Evolutionary conservation across 2,797 vertebrate species (phyloP).

Genomic region (Enteromius viviparus): DNA sequence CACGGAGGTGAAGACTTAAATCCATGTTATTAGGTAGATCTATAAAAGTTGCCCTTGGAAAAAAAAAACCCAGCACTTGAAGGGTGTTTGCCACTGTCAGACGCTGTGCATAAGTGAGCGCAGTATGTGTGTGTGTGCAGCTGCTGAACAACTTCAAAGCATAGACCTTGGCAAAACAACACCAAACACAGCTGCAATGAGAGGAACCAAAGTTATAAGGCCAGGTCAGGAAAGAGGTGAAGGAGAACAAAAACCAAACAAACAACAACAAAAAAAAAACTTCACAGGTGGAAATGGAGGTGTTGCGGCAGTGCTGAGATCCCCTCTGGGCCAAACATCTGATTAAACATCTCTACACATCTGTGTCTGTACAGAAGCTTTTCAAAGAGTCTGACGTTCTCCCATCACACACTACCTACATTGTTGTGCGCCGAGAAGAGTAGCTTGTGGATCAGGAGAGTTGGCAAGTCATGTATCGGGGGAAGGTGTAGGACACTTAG

Average conservation of each 20-base stretch:
- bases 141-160: conserved; percentile 12
- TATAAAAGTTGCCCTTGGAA: conserved; percentile 13
- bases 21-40: not conserved
- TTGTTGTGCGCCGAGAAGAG: conserved; percentile 5
- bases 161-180: conserved; percentile 23
- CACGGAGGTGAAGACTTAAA: conserved; percentile 17
- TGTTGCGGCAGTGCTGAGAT: conserved; percentile 27
- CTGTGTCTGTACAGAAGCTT: conserved; percentile 2
- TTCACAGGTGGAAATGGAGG: conserved; percentile 2
- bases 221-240: not conserved
- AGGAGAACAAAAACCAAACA: not conserved
- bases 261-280: not conserved
- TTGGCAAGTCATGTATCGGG: not conserved
- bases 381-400: not conserved
- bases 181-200: conserved; percentile 20
- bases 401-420: not conserved
- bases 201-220: not conserved
- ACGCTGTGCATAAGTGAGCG: conserved; percentile 19
- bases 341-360: conserved; percentile 1
- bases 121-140: not conserved
- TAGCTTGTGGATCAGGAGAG: not conserved
- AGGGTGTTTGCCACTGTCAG: not conserved
- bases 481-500: conserved; percentile 63
- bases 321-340: not conserved
- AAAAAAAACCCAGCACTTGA: not conserved